Percentiles rank a stretch among this genome's conserved stretches.
phyloP scores from a whole-genome alignment of 1,140 invertebrate species.

The Diabrotica undecimpunctata region DNA sequence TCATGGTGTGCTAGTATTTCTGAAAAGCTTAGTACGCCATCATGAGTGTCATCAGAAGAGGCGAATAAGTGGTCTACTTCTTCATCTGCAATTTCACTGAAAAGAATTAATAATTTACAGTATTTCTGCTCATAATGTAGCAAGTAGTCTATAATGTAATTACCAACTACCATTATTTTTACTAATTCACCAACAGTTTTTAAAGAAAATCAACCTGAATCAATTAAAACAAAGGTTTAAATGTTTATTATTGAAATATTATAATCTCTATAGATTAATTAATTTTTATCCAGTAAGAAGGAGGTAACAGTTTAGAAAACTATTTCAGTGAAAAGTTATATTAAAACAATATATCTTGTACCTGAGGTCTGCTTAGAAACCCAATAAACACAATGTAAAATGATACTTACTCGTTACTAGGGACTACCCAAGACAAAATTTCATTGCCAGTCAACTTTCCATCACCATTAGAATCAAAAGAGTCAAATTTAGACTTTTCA shows the following conservation, averaged over 20 bases:
- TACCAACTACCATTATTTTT: too few species aligned
- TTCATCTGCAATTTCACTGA: slow-evolving; percentile 79
- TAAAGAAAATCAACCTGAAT: too few species aligned
- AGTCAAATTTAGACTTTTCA: slow-evolving; percentile 88
- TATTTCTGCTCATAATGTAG: not conserved
- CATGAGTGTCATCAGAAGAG: slow-evolving; percentile 83
- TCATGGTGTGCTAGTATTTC: slow-evolving; percentile 89
- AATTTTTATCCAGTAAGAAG: too few species aligned
- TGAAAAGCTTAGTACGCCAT: slow-evolving; percentile 75
- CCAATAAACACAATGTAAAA: not conserved
- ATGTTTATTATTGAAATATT: too few species aligned
- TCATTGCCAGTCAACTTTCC: slow-evolving; percentile 76
- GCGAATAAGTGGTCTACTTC: slow-evolving; percentile 91
- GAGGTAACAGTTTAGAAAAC: too few species aligned
- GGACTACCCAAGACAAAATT: slow-evolving; percentile 86
- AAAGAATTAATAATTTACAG: slow-evolving; percentile 30
- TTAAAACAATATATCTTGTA: too few species aligned
- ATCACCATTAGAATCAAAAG: slow-evolving; percentile 85
- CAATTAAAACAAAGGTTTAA: too few species aligned
- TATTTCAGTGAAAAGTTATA: too few species aligned
- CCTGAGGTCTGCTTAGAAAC: too few species aligned
- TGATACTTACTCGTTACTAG: slow-evolving; percentile 77
- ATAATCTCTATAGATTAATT: too few species aligned
- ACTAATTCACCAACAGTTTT: too few species aligned
- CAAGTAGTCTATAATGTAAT: not conserved